These are phyloP conservation scores for Geococcyx californianus DNA, from an alignment of 2,113 vertebrate genomes.

Conservation along the genomic window DNA sequence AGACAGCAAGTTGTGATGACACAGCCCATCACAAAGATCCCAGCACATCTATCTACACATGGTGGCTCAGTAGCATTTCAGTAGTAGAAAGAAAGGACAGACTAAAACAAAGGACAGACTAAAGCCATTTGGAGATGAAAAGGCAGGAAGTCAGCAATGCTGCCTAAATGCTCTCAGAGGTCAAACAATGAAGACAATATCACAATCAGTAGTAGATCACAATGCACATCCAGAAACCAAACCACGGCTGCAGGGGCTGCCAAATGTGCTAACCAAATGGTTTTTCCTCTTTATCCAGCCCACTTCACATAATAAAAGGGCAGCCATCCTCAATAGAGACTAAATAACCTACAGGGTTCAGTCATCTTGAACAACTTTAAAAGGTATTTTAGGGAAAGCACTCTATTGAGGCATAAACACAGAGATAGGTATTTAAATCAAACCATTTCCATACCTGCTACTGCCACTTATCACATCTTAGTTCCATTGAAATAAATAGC, in stretches of 20 bases:
- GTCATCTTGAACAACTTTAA: not conserved
- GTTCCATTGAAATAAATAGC: not conserved
- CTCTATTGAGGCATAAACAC: not conserved
- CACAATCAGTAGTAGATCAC: not conserved
- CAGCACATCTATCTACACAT: not conserved
- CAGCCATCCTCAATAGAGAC: not conserved
- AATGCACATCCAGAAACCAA: not conserved
- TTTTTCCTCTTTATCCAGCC: not conserved
- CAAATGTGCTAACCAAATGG: not conserved
- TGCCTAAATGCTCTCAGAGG: not conserved
- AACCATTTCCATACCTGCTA: not conserved
- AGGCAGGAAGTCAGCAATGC: not conserved
- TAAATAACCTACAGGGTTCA: rapidly evolving
- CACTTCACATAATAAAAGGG: not conserved
- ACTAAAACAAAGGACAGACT: not conserved
- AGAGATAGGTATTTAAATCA: not conserved
- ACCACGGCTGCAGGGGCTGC: not conserved
- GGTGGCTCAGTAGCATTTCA: not conserved
- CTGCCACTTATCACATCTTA: not conserved
- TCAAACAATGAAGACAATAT: rapidly evolving
- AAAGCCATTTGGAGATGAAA: not conserved
- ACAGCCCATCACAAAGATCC: not conserved
- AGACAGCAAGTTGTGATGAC: not conserved
- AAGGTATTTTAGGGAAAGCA: not conserved
- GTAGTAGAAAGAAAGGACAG: not conserved